Conservation (phyloP, 2,888 invertebrate genomes). For the Watsonalla cultraria region DNA sequence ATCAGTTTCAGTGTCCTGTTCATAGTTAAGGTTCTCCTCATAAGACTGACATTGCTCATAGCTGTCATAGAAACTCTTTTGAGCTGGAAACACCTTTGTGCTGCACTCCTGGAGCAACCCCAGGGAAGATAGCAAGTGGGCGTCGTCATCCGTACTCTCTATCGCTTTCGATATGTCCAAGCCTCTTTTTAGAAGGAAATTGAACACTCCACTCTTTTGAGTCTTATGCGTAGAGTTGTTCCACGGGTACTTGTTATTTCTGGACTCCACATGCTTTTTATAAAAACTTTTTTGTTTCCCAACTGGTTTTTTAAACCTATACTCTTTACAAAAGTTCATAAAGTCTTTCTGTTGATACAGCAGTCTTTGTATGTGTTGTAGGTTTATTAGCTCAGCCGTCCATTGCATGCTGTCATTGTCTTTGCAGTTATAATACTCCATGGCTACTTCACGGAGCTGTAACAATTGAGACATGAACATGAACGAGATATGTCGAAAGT, state of each 20-base stretch:
- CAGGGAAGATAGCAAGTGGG: slow-evolving; percentile 41
- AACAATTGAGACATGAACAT: slow-evolving; percentile 15
- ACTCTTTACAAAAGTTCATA: slow-evolving; percentile 54
- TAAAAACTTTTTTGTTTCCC: slow-evolving; percentile 31
- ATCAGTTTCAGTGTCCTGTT: slow-evolving; percentile 28
- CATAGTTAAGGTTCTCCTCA: slow-evolving; percentile 39
- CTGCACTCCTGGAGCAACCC: slow-evolving; percentile 54
- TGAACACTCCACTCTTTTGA: slow-evolving; percentile 45
- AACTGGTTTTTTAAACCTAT: slow-evolving; percentile 46
- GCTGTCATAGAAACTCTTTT: slow-evolving; percentile 54
- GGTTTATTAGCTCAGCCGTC: slow-evolving; percentile 60
- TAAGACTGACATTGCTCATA: slow-evolving; percentile 54
- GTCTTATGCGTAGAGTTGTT: slow-evolving; percentile 53
- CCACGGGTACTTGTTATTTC: slow-evolving; percentile 68
- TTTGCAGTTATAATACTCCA: slow-evolving; percentile 85
- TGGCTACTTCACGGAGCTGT: slow-evolving; percentile 84
- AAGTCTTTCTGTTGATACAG: slow-evolving; percentile 62
- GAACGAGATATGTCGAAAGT: too few relatives aligned
- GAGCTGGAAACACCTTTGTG: slow-evolving; percentile 47
- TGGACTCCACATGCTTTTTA: slow-evolving; percentile 51
- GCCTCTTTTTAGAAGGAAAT: slow-evolving; percentile 56
- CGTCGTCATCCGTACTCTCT: slow-evolving; percentile 38
- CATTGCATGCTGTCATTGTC: slow-evolving; percentile 70
- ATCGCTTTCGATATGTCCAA: slow-evolving; percentile 44
- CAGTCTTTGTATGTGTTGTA: slow-evolving; percentile 62